These are phyloP conservation scores for Thalassophryne amazonica DNA, from an alignment of 2,797 vertebrate genomes.

Conservation along the genomic window DNA sequence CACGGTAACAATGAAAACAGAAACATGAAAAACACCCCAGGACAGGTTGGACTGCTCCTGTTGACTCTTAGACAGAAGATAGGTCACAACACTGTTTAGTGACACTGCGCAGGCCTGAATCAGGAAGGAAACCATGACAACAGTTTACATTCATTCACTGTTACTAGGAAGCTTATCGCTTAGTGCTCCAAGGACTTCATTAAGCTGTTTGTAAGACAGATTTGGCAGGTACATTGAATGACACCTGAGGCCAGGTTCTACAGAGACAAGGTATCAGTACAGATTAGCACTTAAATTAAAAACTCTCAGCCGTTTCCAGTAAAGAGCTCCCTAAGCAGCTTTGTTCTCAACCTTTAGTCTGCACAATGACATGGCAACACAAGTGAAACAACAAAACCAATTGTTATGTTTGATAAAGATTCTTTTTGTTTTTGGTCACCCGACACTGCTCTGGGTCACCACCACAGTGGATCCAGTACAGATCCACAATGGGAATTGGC, in stretches of 20 bases:
- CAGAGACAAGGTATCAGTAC: conserved; percentile 6
- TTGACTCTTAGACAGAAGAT: conserved; percentile 39
- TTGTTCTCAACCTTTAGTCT: too few species aligned
- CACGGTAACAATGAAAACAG: conserved; percentile 1
- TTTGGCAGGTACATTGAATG: conserved; percentile 23
- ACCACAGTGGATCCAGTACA: too few species aligned
- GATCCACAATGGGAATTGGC: too few species aligned
- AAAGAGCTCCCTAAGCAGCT: too few species aligned
- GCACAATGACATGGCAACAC: too few species aligned
- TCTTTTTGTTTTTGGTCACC: too few species aligned
- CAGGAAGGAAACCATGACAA: conserved; percentile 52
- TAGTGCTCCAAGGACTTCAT: conserved; percentile 29
- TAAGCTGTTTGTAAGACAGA: conserved; percentile 61
- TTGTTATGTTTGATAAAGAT: too few species aligned
- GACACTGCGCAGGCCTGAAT: conserved; percentile 30
- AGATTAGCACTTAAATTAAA: too few species aligned
- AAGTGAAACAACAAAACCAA: too few species aligned
- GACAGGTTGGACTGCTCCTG: conserved; percentile 42
- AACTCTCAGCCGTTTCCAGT: too few species aligned
- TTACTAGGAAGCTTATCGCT: conserved; percentile 56
- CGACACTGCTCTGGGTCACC: too few species aligned
- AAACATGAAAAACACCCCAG: conserved; percentile 10
- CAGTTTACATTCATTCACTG: conserved; percentile 71
- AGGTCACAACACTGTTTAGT: conserved; percentile 38
- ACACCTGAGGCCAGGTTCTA: conserved; percentile 37